A percentile compares a stretch with the other conserved stretches of the same genome.
phyloP scores from a whole-genome alignment of 2,888 invertebrate species.

The Ennomos erosarius region DNA sequence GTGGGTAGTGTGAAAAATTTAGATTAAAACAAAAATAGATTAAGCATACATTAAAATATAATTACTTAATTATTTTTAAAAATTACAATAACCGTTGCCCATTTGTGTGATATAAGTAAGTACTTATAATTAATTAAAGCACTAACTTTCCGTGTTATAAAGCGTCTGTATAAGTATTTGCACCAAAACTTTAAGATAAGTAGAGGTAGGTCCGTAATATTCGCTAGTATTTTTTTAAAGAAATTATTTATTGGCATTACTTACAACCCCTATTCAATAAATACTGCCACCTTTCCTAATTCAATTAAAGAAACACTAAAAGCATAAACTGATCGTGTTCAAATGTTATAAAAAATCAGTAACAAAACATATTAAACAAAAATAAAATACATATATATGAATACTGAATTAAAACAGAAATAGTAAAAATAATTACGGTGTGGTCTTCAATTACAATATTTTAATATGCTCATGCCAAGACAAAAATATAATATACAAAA shows the following conservation, averaged over 20 bases:
- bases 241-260: slow-evolving; percentile 19
- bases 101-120: neutral
- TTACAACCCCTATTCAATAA: neutral
- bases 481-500: slow-evolving; percentile 66
- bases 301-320: slow-evolving; percentile 24
- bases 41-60: too few species aligned
- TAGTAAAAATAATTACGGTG: slow-evolving; percentile 42
- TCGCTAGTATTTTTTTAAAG: neutral
- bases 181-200: slow-evolving; percentile 5
- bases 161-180: slow-evolving; percentile 21
- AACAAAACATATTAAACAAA: slow-evolving; percentile 48
- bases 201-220: neutral
- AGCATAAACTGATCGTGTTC: slow-evolving; percentile 27
- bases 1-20: too few species aligned
- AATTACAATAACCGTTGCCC: slow-evolving; percentile 19
- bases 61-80: too few species aligned
- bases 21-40: too few species aligned
- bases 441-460: slow-evolving; percentile 48
- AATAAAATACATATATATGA: slow-evolving; percentile 40
- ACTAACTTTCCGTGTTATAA: slow-evolving; percentile 1
- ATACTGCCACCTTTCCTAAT: slow-evolving; percentile 6
- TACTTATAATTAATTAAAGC: neutral
- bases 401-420: slow-evolving; percentile 41
- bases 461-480: slow-evolving; percentile 68
- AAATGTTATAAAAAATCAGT: slow-evolving; percentile 37